Evolutionary conservation across 2,797 vertebrate species (phyloP), one percentile per base, ranked within the genome.

Genomic region (Acanthurus leucopareius): DNA sequence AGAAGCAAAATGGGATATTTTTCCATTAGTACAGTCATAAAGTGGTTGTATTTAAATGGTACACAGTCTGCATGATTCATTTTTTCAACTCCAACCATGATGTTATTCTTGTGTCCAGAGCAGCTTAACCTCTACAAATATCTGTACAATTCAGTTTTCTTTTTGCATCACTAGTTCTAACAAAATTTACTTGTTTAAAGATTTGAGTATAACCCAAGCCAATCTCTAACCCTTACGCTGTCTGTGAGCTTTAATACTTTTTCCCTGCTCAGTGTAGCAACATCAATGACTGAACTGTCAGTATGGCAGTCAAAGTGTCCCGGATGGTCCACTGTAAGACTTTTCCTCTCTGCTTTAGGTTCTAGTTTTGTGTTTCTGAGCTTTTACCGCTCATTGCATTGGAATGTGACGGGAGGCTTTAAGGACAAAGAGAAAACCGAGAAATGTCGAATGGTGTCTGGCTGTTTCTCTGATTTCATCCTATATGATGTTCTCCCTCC

Each of bases 401-500:
- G 16, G 74, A 65, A 51, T 75, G 75, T 87, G 58, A 73, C 57
- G 67, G 72, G 63, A 74, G 69, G 63, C 85, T 76, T 35, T 59
- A 79, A 76, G 51, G 63, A 73, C 73, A 67, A 70, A 80, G 56
- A 77, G 72, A 54, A 79, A 52, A 68, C 65, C 49, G 72, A 79
- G 58, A 88, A 73, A 77, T 79, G 61, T 85, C 6, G 3, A 58
- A 45, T 74, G 28, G 54, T 85, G 68, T 87, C 69, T 82, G 57
- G 48, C 58, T 75, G 57, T 82, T 80, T 84, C 68, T 86, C 86
- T 90, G 78, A 91, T 79, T 79, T 84, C 89, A 86, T 85, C 65
- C 79, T 76, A 47, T 83, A 68, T 79, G 62, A 81, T 91, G 80
- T 90, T 79, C 93, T 93, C 86, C 87, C 83, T 89, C 82, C 87